Percentiles rank a stretch among this genome's conserved stretches.
phyloP scores from a whole-genome alignment of 2,113 vertebrate genomes.

The Pseudolaguvia tuberculata region DNA sequence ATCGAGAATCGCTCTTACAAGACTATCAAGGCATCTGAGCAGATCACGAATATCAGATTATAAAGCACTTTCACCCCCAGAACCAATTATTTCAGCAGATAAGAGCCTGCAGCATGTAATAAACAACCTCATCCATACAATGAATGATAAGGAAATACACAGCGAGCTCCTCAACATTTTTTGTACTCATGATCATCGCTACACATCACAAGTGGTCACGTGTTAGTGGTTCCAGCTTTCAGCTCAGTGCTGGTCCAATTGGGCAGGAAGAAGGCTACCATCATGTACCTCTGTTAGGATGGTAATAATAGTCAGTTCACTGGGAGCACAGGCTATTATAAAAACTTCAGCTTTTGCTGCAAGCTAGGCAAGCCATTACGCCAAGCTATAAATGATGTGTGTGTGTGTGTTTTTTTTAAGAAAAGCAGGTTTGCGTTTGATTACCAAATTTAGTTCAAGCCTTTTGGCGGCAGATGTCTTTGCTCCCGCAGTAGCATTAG shows the following conservation, averaged over 20 bases:
- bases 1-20: neutral
- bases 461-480: neutral
- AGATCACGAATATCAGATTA: neutral
- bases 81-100: neutral
- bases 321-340: constrained; percentile 8
- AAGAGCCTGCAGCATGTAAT: neutral
- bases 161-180: constrained; percentile 41
- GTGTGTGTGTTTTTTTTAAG: constrained; percentile 1
- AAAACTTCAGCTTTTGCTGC: constrained; percentile 18
- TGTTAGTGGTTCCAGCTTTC: constrained; percentile 41
- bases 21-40: neutral
- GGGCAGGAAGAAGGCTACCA: constrained; percentile 3
- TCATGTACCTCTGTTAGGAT: constrained; percentile 12
- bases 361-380: constrained; percentile 9
- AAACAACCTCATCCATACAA: neutral
- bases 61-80: neutral
- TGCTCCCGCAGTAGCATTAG: too few species aligned
- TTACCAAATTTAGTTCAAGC: neutral
- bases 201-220: constrained; percentile 38
- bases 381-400: too few species aligned
- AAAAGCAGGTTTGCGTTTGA: neutral
- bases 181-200: constrained; percentile 42
- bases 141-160: constrained; percentile 49
- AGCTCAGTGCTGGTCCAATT: constrained; percentile 1
- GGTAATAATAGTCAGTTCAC: constrained; percentile 14